Base-by-base conservation (phyloP, 2,797 vertebrate genomes). In the Epinephelus malabaricus region DNA sequence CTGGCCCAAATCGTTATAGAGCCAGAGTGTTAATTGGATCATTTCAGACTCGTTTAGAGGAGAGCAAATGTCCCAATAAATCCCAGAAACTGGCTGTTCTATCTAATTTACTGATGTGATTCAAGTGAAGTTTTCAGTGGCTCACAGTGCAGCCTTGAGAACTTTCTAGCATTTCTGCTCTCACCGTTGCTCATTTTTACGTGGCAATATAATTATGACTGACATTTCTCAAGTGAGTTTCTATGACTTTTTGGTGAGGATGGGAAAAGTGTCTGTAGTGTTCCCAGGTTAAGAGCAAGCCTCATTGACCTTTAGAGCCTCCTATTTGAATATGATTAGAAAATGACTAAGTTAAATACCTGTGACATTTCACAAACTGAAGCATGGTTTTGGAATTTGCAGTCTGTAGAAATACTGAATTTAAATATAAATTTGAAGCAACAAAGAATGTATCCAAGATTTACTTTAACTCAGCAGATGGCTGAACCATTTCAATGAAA, bases 281-380 rank as follows among this genome's bases (percentile, higher is more conserved):
- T 87, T 87, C n/a, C 50, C 75, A 59, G 87, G 80, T 92, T 90
- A 86, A 83, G 86, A 72, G 85, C 82, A 73, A 63, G 59, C 84
- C 79, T 90, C 86, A 45, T 81, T 90, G 91, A 94, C 92, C 90
- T 92, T 94, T 92, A 79, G 47, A 65, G 81, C 61, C 53, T 72
- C 70, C 49, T 78, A 79, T 92, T 90, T 88, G 83, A 92, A 87
- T 90, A 56, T 92, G 87, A 92, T 94, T 91, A 87, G 66, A 83
- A 90, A 87, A 83, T 83, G 68, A 73, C 68, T 71, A 61, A 79
- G 83, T 88, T 91, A 92, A 93, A 91, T 92, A 92, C 83, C 88
- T 91, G 86, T 94, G 93, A 95, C 93, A 95, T 94, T 95, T 94
- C 12, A 79, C 80, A 86, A 90, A 76, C 47, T 78, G 62, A 83